phyloP scores from a whole-genome alignment of 1,140 invertebrate species.

The Drosophila azteca region DNA sequence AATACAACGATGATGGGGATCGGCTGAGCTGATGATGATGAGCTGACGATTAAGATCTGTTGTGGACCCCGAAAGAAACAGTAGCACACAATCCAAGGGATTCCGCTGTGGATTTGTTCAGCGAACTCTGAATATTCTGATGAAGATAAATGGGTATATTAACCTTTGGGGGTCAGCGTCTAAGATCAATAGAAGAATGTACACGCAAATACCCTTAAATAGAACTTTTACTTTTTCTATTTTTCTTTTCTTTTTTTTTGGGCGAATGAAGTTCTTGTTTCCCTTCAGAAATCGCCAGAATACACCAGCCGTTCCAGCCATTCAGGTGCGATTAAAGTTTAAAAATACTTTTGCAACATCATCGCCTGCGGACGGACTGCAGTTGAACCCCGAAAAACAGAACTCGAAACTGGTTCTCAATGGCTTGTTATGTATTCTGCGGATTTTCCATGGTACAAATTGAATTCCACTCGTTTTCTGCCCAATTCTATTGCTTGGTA shows the following conservation, averaged over 20 bases:
- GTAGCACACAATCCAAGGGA: constrained; percentile 26
- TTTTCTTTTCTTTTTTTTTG: too few species aligned
- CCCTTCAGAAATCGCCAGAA: too few species aligned
- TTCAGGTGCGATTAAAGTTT: constrained; percentile 19
- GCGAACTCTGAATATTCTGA: background rate
- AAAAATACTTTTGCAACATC: constrained; percentile 49
- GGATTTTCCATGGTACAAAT: constrained; percentile 44
- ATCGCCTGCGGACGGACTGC: constrained; percentile 27
- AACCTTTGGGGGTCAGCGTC: constrained; percentile 20
- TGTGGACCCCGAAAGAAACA: constrained; percentile 16
- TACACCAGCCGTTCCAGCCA: background rate
- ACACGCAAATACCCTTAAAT: too few species aligned
- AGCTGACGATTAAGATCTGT: constrained; percentile 11
- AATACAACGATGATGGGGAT: constrained; percentile 34
- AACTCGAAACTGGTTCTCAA: constrained; percentile 34
- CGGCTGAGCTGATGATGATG: constrained; percentile 13
- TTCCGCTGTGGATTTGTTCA: background rate
- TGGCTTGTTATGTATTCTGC: constrained; percentile 24
- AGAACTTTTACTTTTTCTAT: too few species aligned
- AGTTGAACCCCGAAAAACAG: constrained; percentile 41
- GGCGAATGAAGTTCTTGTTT: too few species aligned
- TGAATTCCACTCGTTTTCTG: constrained; percentile 4
- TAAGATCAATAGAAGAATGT: background rate
- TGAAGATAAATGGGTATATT: constrained; percentile 27
- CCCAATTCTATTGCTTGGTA: background rate